Conservation (phyloP, 2,888 invertebrate species). For the Chironomus riparius region DNA sequence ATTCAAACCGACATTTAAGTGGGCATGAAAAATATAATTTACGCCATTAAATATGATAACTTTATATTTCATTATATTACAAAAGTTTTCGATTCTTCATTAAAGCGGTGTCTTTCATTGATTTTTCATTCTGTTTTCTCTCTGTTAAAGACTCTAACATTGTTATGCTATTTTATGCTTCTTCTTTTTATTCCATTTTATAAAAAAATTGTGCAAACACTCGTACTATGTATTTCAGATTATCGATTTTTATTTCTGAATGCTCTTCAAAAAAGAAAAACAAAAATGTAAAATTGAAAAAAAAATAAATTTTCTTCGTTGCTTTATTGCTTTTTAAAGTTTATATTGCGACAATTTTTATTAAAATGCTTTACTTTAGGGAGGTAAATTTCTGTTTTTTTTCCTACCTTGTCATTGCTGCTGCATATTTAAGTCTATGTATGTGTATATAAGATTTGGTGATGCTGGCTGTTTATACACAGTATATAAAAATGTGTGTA, state of each 20-base stretch:
- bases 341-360: too few species aligned
- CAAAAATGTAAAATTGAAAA: too few species aligned
- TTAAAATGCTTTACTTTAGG: too few species aligned
- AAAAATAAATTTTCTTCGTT: background rate
- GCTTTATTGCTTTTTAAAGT: background rate
- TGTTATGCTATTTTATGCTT: background rate
- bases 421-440: too few species aligned
- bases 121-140: background rate
- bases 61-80: too few species aligned
- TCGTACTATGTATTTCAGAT: constrained; percentile 8
- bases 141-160: background rate
- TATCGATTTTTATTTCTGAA: constrained; percentile 4
- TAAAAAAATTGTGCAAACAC: constrained; percentile 16
- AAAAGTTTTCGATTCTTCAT: background rate
- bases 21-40: background rate
- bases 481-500: too few species aligned
- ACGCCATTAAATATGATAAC: background rate
- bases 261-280: too few species aligned
- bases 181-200: background rate
- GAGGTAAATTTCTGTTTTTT: too few species aligned
- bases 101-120: constrained; percentile 5
- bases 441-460: too few species aligned
- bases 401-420: too few species aligned
- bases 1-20: background rate
- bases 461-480: too few species aligned